phyloP scores from a whole-genome alignment of 2,113 vertebrate species.

The Macroglossus sobrinus region DNA sequence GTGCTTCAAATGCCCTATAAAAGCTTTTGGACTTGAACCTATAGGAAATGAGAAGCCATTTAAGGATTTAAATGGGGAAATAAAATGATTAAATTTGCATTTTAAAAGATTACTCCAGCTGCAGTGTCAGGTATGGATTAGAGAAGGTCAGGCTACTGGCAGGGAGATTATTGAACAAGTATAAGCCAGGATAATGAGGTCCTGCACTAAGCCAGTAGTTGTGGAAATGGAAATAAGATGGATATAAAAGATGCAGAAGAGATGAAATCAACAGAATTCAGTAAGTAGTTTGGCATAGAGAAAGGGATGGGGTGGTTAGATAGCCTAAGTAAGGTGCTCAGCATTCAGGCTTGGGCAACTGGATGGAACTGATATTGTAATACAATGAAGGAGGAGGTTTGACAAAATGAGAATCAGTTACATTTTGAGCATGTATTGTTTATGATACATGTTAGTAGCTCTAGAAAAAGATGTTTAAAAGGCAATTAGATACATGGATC shows the following conservation, averaged over 20 bases:
- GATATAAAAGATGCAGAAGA: conserved; percentile 38
- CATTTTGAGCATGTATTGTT: not conserved
- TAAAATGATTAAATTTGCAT: conserved; percentile 74
- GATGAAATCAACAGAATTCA: conserved; percentile 7
- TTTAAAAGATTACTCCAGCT: conserved; percentile 66
- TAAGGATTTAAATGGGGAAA: conserved; percentile 59
- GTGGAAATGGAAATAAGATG: conserved; percentile 36
- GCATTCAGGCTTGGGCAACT: not conserved
- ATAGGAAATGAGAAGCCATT: conserved; percentile 53
- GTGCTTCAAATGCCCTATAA: not conserved
- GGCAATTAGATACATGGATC: not conserved
- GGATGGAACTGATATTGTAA: not conserved
- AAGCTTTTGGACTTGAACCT: conserved; percentile 48
- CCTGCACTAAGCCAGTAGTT: conserved; percentile 22
- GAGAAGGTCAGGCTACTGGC: conserved; percentile 56
- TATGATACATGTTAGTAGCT: not conserved
- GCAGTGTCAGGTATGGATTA: conserved; percentile 62
- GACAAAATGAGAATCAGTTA: not conserved
- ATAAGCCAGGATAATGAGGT: conserved; percentile 60
- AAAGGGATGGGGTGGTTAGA: not conserved
- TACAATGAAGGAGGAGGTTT: not conserved
- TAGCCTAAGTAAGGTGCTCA: not conserved
- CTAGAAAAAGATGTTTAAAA: not conserved
- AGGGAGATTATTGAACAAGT: conserved; percentile 51
- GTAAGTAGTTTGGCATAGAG: not conserved